These are phyloP conservation scores for Anthoscopus minutus DNA, from an alignment of 2,113 vertebrate species.

Conservation along the genomic window DNA sequence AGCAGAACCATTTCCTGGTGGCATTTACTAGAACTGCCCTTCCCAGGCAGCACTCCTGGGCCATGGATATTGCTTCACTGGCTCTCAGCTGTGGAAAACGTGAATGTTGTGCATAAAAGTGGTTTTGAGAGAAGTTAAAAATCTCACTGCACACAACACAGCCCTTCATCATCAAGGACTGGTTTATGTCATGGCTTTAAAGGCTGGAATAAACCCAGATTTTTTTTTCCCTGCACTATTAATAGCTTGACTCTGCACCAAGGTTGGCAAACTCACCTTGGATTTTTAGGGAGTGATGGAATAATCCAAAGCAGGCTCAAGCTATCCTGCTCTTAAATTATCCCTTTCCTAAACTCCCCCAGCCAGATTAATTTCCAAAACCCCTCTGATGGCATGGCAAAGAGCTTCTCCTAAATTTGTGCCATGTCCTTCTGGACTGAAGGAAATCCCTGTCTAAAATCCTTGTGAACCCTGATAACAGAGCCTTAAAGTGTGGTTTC, in stretches of 20 bases:
- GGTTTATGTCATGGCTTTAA: not conserved
- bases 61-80: not conserved
- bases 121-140: not conserved
- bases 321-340: not conserved
- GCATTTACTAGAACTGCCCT: not conserved
- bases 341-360: not conserved
- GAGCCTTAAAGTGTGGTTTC: not conserved
- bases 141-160: not conserved
- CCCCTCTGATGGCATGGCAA: not conserved
- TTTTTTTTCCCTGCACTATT: not conserved
- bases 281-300: not conserved
- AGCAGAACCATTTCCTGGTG: not conserved
- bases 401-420: not conserved
- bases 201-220: not conserved
- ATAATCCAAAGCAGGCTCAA: not conserved
- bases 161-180: not conserved
- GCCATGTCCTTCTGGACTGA: not conserved
- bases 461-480: not conserved
- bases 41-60: not conserved
- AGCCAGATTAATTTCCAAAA: not conserved
- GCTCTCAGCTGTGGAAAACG: not conserved
- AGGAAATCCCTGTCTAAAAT: not conserved
- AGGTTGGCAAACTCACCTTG: not conserved
- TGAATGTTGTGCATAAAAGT: not conserved
- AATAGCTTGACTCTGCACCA: not conserved